These are phyloP conservation scores for Delphinapterus leucas DNA, from an alignment of 2,113 vertebrate species.

Conservation along the genomic window DNA sequence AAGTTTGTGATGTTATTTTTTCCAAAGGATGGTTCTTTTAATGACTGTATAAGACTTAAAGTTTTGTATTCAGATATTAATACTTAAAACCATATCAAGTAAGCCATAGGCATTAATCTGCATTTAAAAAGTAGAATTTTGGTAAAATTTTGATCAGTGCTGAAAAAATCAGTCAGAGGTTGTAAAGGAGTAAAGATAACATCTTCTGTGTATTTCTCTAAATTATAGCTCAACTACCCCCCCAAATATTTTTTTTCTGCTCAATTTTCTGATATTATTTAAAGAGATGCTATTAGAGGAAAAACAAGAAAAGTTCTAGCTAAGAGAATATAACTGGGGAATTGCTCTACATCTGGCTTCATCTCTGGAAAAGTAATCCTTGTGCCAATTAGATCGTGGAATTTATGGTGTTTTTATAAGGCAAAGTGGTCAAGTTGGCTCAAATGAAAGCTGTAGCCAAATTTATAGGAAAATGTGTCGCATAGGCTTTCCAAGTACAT, in stretches of 20 bases:
- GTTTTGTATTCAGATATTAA: background rate
- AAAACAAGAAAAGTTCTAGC: background rate
- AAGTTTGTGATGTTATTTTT: background rate
- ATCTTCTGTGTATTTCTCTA: background rate
- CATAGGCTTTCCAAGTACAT: background rate
- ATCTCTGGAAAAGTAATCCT: slow-evolving; percentile 22
- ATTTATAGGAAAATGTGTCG: slow-evolving; percentile 35
- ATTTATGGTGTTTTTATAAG: slow-evolving; percentile 41
- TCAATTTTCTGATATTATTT: background rate
- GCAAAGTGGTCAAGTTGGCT: background rate
- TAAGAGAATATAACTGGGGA: background rate
- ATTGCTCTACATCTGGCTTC: background rate
- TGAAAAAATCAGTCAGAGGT: background rate
- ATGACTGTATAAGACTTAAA: background rate
- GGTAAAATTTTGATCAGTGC: background rate
- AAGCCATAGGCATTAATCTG: background rate
- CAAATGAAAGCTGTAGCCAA: background rate
- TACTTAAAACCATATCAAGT: background rate
- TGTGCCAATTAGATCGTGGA: slow-evolving; percentile 24
- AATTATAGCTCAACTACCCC: background rate
- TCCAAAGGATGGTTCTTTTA: background rate
- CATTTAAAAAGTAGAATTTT: background rate
- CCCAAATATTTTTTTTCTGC: background rate
- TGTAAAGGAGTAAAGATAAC: background rate
- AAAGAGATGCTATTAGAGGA: background rate